These are phyloP conservation scores for Tuta absoluta DNA, from an alignment of 2,888 invertebrate genomes.

Conservation along the genomic window DNA sequence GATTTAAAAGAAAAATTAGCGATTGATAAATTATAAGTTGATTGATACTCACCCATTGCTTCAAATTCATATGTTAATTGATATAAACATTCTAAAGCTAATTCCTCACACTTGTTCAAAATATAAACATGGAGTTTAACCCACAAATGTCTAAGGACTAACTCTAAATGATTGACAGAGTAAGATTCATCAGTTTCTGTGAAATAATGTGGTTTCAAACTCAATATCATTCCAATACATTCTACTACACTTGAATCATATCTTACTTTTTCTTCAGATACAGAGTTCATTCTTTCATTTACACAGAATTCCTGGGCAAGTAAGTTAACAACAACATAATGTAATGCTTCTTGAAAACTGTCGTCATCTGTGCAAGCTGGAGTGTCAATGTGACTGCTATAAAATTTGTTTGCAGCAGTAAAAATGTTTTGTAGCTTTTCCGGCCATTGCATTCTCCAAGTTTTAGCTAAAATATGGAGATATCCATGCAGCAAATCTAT, in stretches of 20 bases:
- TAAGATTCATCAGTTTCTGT: slow-evolving; percentile 49
- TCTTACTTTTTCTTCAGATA: slow-evolving; percentile 48
- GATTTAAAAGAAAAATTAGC: slow-evolving; percentile 70
- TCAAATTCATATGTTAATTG: slow-evolving; percentile 71
- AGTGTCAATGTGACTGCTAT: slow-evolving; percentile 69
- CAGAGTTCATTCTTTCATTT: slow-evolving; percentile 58
- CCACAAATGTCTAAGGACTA: slow-evolving; percentile 69
- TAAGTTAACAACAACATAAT: slow-evolving; percentile 64
- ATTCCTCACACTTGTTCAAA: slow-evolving; percentile 66
- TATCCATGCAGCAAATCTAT: slow-evolving; percentile 83
- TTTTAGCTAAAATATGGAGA: slow-evolving; percentile 78
- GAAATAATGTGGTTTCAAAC: slow-evolving; percentile 65
- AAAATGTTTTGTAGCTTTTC: slow-evolving; percentile 80
- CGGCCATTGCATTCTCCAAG: slow-evolving; percentile 86
- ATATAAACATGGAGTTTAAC: slow-evolving; percentile 68
- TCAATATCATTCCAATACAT: slow-evolving; percentile 62
- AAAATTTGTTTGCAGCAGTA: slow-evolving; percentile 82
- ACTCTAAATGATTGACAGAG: slow-evolving; percentile 46
- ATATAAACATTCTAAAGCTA: slow-evolving; percentile 70
- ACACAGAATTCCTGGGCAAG: slow-evolving; percentile 68
- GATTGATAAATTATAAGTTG: slow-evolving; percentile 56
- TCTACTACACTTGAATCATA: slow-evolving; percentile 64
- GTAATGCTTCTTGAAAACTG: slow-evolving; percentile 58
- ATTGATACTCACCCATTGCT: slow-evolving; percentile 66
- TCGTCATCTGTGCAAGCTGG: slow-evolving; percentile 65